Base-by-base conservation (phyloP, 2,797 vertebrate genomes). In the Enteromius mattozi region DNA sequence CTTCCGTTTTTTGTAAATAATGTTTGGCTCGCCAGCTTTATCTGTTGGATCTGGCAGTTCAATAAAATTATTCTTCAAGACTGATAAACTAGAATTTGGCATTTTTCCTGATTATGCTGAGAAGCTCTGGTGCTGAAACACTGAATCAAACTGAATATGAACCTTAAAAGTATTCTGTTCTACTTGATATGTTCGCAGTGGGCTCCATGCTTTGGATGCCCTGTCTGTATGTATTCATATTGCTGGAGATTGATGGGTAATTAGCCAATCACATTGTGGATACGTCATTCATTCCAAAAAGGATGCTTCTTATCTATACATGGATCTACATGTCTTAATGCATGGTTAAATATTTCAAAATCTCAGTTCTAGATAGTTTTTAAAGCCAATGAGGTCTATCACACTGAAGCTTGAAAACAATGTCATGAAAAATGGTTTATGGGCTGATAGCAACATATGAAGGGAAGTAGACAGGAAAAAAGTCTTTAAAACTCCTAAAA, bases 1-100 rank as follows among this genome's bases (percentile, higher is more conserved):
- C 80, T 78, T 84, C 54, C 85, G 92, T 89, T 95, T 30, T 95
- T 94, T 97, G 94, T 95, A 94, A 96, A 96, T 95, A 96, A 96
- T 96, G 93, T 88, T 70, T 88, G 70, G 93, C 88, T 47, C 81
- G 89, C 77, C 84, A 90, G 82, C 78, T 61, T 75, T 88, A 78
- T 75, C 85, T 88, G 65, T 83, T 65, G 74, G 33, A 72, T 85
- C 84, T 81, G 37, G 45, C 72, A 81, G 61, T 63, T 82, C 71
- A 91, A 84, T 89, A 82, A 88, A 54, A 74, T 85, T 75, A 49
- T 80, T 81, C 49, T 63, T 77, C 54, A 51, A 80, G 54, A 40
- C 40, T 72, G 37, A 69, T 30, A 2, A 49, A 72, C 19, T 12
- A 71, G 14, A 69, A 21, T 4, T 42, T 6, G 54, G 14, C 4